Evolutionary conservation across 2,797 vertebrate genomes (phyloP).

Genomic region (Clarias fuscus): DNA sequence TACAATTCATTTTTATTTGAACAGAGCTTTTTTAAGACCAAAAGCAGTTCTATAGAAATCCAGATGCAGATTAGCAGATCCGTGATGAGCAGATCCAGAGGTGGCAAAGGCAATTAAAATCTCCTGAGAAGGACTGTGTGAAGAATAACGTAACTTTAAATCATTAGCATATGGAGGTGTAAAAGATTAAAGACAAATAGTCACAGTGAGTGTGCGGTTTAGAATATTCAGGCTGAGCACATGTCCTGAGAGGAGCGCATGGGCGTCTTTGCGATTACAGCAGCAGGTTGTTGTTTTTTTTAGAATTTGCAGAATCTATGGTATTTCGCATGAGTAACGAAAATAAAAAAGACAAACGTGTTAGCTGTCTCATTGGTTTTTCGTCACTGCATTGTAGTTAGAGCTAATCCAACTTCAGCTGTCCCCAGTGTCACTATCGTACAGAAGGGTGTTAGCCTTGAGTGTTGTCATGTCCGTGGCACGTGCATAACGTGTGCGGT

Average conservation of each 20-base stretch:
- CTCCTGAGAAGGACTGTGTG: background rate
- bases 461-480: background rate
- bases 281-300: background rate
- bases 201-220: background rate
- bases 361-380: background rate
- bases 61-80: background rate
- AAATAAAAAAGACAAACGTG: background rate
- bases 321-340: background rate
- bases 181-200: background rate
- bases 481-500: background rate
- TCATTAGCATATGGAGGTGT: background rate
- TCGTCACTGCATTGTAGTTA: background rate
- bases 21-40: background rate
- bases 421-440: background rate
- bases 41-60: background rate
- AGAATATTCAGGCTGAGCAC: background rate
- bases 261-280: no score
- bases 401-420: background rate
- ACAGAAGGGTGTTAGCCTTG: background rate
- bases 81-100: background rate
- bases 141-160: no score
- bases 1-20: background rate
- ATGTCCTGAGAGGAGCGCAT: background rate
- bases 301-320: no score
- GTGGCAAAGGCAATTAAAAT: background rate